Evolutionary conservation across 2,888 invertebrate species (phyloP).

Genomic region (Phyllotreta striolata): DNA sequence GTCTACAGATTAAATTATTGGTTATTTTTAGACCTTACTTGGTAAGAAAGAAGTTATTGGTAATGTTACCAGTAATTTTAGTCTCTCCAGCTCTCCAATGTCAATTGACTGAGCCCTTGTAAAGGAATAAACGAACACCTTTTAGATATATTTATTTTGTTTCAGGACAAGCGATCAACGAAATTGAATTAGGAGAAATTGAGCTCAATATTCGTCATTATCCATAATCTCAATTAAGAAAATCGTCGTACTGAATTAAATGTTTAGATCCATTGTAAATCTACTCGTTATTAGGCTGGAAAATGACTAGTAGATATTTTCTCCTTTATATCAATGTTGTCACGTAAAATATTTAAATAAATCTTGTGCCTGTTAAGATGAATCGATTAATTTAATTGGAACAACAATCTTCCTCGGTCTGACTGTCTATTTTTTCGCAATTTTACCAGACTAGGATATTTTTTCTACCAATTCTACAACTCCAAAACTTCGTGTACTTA

Average conservation of each 20-base stretch:
- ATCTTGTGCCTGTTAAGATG: constrained; percentile 25
- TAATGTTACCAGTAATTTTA: too few relatives aligned
- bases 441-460: too few relatives aligned
- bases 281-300: constrained; percentile 27
- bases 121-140: neutral
- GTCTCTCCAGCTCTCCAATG: too few relatives aligned
- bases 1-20: too few relatives aligned
- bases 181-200: constrained; percentile 37
- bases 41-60: too few relatives aligned
- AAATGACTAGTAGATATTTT: constrained; percentile 23
- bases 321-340: constrained; percentile 20
- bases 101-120: too few relatives aligned
- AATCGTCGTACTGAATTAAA: constrained; percentile 21
- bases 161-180: constrained; percentile 47
- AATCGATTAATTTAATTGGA: constrained; percentile 1
- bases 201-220: constrained; percentile 11
- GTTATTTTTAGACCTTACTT: too few relatives aligned
- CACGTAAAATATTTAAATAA: constrained; percentile 24
- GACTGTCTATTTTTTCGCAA: too few relatives aligned
- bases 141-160: constrained; percentile 27
- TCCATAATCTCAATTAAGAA: constrained; percentile 7
- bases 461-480: too few relatives aligned
- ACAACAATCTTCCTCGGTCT: neutral
- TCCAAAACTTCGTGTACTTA: too few relatives aligned
- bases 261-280: neutral